phyloP scores from a whole-genome alignment of 1,140 invertebrate species.

The Paraescarpia echinospica region DNA sequence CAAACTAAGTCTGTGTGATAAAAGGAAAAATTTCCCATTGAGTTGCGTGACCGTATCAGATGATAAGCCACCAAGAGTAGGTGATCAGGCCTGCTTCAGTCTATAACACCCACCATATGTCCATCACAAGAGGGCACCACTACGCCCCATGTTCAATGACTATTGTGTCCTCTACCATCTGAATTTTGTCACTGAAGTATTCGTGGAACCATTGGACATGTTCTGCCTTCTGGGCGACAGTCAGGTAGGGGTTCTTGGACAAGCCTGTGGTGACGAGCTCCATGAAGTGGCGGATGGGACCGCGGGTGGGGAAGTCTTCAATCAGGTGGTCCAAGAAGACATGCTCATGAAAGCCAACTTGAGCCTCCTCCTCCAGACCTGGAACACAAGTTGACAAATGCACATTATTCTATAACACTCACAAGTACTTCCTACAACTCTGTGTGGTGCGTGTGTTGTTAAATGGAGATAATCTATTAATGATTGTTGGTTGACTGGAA shows the following conservation, averaged over 20 bases:
- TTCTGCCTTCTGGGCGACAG: conserved; percentile 82
- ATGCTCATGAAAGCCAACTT: conserved; percentile 64
- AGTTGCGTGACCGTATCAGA: neutral
- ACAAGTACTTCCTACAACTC: neutral
- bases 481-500: neutral
- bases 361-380: conserved; percentile 72
- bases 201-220: conserved; percentile 90
- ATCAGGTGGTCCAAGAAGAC: conserved; percentile 89
- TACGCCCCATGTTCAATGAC: conserved; percentile 37
- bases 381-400: neutral
- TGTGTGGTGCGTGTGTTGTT: too few relatives aligned
- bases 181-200: conserved; percentile 83
- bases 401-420: neutral
- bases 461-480: too few relatives aligned
- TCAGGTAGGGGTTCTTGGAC: conserved; percentile 90
- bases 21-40: neutral
- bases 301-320: conserved; percentile 76
- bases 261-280: conserved; percentile 91
- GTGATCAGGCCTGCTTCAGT: neutral
- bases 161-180: conserved; percentile 69
- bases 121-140: neutral
- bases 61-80: neutral
- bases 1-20: neutral
- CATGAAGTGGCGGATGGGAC: conserved; percentile 95
- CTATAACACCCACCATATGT: neutral